Evolutionary conservation across 2,113 vertebrate genomes (phyloP).

Genomic region (Athene noctua): DNA sequence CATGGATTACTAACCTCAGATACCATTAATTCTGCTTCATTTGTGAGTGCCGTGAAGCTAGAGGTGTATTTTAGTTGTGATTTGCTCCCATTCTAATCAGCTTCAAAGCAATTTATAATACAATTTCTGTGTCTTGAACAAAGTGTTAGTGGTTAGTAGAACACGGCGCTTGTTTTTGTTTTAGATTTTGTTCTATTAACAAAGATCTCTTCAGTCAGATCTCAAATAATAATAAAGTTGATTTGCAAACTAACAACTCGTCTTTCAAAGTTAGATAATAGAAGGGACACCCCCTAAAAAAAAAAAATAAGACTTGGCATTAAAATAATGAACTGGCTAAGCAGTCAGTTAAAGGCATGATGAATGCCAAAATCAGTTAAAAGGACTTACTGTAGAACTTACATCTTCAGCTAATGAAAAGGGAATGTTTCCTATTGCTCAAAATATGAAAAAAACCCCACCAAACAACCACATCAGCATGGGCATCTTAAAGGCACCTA

Average conservation of each 20-base stretch:
- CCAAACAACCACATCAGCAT: neutral
- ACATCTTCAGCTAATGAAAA: neutral
- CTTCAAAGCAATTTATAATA: neutral
- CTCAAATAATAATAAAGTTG: neutral
- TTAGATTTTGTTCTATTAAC: neutral
- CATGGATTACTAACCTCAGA: neutral
- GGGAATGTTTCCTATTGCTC: neutral
- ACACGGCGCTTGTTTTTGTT: neutral
- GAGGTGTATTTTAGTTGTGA: neutral
- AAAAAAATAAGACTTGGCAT: neutral
- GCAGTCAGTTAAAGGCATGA: neutral
- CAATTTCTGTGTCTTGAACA: neutral
- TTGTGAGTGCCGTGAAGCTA: neutral
- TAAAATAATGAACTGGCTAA: neutral
- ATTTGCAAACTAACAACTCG: neutral
- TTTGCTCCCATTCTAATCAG: neutral
- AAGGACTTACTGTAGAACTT: neutral
- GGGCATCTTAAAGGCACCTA: neutral
- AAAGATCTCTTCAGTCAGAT: neutral
- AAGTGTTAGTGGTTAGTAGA: neutral
- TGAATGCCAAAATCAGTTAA: neutral
- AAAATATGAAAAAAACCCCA: neutral
- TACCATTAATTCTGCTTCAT: neutral
- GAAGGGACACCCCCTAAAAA: neutral
- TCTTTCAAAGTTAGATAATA: neutral